A percentile compares a stretch with the other conserved stretches of the same genome.
phyloP scores from a whole-genome alignment of 2,797 vertebrate genomes.

The Peromyscus melanophrys region DNA sequence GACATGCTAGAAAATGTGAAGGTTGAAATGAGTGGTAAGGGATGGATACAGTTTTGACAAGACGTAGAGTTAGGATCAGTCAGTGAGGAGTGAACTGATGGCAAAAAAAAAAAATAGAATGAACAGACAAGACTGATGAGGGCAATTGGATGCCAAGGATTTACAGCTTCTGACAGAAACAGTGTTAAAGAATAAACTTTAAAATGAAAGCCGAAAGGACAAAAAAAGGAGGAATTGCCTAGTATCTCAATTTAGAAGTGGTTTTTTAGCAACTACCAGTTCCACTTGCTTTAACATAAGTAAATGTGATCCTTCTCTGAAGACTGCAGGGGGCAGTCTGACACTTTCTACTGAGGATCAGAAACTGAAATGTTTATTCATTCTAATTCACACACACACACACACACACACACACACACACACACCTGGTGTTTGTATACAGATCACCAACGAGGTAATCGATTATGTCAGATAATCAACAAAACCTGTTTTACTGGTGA shows the following conservation, averaged over 20 bases:
- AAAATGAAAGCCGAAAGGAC: slow-evolving; percentile 17
- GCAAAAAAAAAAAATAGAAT: not conserved
- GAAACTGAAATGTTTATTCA: not conserved
- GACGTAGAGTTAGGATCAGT: not conserved
- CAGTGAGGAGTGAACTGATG: not conserved
- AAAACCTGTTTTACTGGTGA: not conserved
- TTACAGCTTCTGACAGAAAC: not conserved
- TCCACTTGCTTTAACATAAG: not conserved
- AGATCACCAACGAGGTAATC: not conserved
- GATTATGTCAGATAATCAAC: slow-evolving; percentile 11
- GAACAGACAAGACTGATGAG: not conserved
- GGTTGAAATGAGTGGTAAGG: not conserved
- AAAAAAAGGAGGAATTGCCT: not conserved
- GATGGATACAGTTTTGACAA: not conserved
- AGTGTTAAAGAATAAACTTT: not conserved
- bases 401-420: not conserved
- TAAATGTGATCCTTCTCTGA: slow-evolving; percentile 48
- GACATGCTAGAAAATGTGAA: not conserved
- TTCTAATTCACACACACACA: not conserved
- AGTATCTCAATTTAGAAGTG: not conserved
- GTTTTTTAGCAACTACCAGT: slow-evolving; percentile 36
- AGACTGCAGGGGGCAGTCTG: slow-evolving; percentile 73
- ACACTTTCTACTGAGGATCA: slow-evolving; percentile 39
- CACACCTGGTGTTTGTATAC: not conserved
- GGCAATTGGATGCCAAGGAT: not conserved